Percentiles rank a stretch among this genome's conserved stretches.
Evolutionary conservation across 2,113 vertebrate species (phyloP).

Genomic region (Hepsetus odoe): DNA sequence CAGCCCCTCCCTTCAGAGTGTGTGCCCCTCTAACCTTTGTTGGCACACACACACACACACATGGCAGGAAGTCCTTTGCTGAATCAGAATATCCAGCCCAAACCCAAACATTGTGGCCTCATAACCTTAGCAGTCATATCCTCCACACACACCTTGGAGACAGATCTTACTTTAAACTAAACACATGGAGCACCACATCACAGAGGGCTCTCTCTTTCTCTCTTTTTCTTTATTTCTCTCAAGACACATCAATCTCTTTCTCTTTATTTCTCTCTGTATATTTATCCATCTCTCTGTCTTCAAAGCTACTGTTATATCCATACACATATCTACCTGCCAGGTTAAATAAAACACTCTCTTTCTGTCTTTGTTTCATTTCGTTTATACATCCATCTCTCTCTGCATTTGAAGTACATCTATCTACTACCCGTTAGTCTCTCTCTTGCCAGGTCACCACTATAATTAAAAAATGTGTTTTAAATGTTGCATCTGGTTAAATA

Average conservation of each 20-base stretch:
- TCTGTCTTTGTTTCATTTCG: not conserved
- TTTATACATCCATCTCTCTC: no score
- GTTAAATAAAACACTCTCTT: no score
- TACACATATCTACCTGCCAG: no score
- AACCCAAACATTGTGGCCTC: conserved; percentile 43
- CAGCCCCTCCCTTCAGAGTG: no score
- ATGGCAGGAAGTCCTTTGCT: conserved; percentile 60
- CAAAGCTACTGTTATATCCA: no score
- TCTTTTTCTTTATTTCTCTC: conserved; percentile 18
- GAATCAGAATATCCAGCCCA: conserved; percentile 65
- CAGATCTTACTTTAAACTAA: conserved; percentile 50
- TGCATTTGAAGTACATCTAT: no score
- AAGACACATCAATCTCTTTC: no score
- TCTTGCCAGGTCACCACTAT: no score
- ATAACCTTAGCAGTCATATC: conserved; percentile 38
- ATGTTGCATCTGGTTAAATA: no score
- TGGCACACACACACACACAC: conserved; percentile 22
- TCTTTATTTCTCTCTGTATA: not conserved
- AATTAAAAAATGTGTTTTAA: no score
- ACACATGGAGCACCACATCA: conserved; percentile 55
- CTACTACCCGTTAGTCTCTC: not conserved
- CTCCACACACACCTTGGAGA: conserved; percentile 44
- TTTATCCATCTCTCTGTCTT: not conserved
- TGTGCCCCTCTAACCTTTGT: conserved; percentile 13
- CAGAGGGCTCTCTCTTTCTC: conserved; percentile 18